These are phyloP conservation scores for Drosophila rhopaloa DNA, from an alignment of 1,140 invertebrate species.

Conservation along the genomic window DNA sequence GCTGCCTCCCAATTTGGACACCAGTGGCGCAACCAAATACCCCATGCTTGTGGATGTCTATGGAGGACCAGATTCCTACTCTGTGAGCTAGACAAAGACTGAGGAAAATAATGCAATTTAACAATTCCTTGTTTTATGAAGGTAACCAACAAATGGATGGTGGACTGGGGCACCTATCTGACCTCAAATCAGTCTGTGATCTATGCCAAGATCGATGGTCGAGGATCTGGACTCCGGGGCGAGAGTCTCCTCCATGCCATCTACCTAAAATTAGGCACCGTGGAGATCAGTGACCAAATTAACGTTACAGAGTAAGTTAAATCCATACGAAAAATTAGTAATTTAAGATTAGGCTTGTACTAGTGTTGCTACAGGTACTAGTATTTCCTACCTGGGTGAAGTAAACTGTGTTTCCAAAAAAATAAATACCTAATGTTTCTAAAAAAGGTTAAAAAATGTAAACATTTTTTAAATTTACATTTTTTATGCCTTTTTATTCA, in stretches of 20 bases:
- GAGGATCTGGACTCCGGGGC: constrained; percentile 94
- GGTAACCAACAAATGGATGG: constrained; percentile 87
- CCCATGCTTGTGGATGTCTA: constrained; percentile 95
- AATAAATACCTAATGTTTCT: too few species aligned
- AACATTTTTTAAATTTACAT: too few species aligned
- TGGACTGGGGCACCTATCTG: constrained; percentile 93
- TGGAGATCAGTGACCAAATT: constrained; percentile 94
- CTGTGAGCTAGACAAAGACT: constrained; percentile 85
- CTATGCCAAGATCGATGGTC: constrained; percentile 94
- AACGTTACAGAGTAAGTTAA: constrained; percentile 85
- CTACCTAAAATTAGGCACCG: constrained; percentile 93
- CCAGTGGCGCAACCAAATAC: constrained; percentile 88
- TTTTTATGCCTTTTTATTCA: too few species aligned
- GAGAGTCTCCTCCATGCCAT: constrained; percentile 93
- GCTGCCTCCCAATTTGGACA: constrained; percentile 91
- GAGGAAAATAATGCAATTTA: background rate
- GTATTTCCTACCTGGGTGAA: too few species aligned
- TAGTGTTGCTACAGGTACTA: too few species aligned
- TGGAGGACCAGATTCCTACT: constrained; percentile 94
- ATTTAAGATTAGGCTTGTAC: too few species aligned
- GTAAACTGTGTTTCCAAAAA: too few species aligned
- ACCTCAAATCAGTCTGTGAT: constrained; percentile 93
- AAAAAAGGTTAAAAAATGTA: too few species aligned
- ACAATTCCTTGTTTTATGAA: constrained; percentile 1
- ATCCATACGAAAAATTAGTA: background rate